These are phyloP conservation scores for Sarcophaga variegata DNA, from an alignment of 2,888 invertebrate genomes.

Conservation along the genomic window DNA sequence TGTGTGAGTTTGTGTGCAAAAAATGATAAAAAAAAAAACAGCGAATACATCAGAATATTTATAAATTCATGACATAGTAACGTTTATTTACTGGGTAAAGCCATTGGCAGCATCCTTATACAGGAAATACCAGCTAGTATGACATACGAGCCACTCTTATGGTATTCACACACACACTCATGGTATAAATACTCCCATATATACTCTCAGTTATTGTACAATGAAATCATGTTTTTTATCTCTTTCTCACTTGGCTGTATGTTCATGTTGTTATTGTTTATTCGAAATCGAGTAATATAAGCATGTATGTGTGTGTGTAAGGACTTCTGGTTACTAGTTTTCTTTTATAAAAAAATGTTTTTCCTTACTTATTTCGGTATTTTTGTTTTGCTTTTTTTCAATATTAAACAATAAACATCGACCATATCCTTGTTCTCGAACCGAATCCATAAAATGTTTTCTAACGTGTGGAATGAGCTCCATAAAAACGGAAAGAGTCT, in stretches of 20 bases:
- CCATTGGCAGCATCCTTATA: constrained; percentile 59
- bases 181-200: not conserved
- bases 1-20: constrained; percentile 60
- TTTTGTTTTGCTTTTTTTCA: constrained; percentile 33
- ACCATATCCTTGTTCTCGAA: constrained; percentile 50
- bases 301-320: not conserved
- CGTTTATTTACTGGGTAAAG: constrained; percentile 55
- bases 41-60: constrained; percentile 46
- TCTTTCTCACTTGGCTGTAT: constrained; percentile 34
- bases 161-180: not conserved
- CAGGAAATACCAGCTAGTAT: constrained; percentile 68
- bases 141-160: constrained; percentile 63
- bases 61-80: constrained; percentile 67
- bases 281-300: constrained; percentile 36
- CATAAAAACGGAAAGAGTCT: constrained; percentile 13
- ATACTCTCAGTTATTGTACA: constrained; percentile 3
- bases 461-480: not conserved
- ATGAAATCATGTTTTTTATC: constrained; percentile 39
- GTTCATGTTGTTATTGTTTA: constrained; percentile 17
- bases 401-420: constrained; percentile 44
- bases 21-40: constrained; percentile 32
- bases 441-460: constrained; percentile 15
- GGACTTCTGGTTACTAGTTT: constrained; percentile 33
- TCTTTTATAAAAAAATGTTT: constrained; percentile 31
- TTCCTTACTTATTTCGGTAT: constrained; percentile 31